Percentiles rank a stretch among this genome's conserved stretches.
Evolutionary conservation across 2,797 vertebrate genomes (phyloP).

Genomic region (Liparis tanakae): DNA sequence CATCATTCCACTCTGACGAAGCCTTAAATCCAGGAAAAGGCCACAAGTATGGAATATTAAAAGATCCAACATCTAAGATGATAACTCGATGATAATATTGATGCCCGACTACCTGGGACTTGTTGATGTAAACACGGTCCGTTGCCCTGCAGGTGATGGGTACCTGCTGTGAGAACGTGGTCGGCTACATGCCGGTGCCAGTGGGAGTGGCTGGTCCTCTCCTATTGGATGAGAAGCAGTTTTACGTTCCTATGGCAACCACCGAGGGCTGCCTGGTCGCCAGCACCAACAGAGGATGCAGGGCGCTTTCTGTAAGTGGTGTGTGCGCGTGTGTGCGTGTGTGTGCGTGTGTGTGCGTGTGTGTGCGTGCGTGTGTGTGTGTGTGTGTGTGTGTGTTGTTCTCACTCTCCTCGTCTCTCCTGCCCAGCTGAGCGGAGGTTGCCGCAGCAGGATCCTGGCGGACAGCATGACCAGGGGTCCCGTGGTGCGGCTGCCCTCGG

Average conservation of each 20-base stretch:
- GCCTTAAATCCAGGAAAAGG: too few relatives aligned
- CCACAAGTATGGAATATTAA: background rate
- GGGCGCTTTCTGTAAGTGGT: constrained; percentile 93
- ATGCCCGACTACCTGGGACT: background rate
- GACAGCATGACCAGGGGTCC: constrained; percentile 97
- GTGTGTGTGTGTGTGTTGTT: background rate
- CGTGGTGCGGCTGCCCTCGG: constrained; percentile 91
- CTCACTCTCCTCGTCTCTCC: constrained; percentile 20
- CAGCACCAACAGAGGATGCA: constrained; percentile 95
- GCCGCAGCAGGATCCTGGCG: constrained; percentile 89
- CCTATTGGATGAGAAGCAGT: constrained; percentile 89
- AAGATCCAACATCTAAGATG: background rate
- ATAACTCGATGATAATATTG: too few relatives aligned
- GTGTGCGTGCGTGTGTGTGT: background rate
- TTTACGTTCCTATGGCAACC: constrained; percentile 95
- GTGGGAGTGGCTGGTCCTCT: constrained; percentile 96
- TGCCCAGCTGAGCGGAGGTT: constrained; percentile 90
- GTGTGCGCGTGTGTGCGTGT: constrained; percentile 3
- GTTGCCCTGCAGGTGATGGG: constrained; percentile 83
- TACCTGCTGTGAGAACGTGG: constrained; percentile 96
- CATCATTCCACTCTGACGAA: too few relatives aligned
- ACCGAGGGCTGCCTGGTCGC: constrained; percentile 97
- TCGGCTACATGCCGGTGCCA: constrained; percentile 97
- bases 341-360: background rate
- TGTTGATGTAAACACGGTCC: background rate